A percentile compares a stretch with the other conserved stretches of the same genome.
phyloP scores from a whole-genome alignment of 2,888 invertebrate genomes.

The Epistrophe eligans region DNA sequence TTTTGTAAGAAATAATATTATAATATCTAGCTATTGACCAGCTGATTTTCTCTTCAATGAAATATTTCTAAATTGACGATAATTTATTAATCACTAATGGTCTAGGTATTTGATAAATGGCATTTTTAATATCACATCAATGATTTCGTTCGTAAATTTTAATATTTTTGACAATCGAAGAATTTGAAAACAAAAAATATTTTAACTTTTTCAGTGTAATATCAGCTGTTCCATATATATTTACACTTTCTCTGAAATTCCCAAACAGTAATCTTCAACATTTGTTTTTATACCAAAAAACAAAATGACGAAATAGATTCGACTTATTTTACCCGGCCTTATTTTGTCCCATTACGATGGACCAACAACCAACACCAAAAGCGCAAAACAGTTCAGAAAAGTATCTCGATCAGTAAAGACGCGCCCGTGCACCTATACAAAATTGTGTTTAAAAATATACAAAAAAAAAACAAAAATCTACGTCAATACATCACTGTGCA shows the following conservation, averaged over 20 bases:
- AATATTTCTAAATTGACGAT: too few relatives aligned
- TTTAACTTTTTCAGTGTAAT: constrained; percentile 10
- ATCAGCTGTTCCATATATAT: constrained; percentile 32
- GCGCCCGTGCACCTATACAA: constrained; percentile 12
- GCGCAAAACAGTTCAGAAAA: constrained; percentile 41
- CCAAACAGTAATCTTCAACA: constrained; percentile 2
- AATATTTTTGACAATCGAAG: neutral
- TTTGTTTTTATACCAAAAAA: constrained; percentile 35
- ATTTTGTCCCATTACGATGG: neutral
- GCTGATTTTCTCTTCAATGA: too few relatives aligned
- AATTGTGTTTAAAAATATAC: neutral
- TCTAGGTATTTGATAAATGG: too few relatives aligned
- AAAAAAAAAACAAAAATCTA: constrained; percentile 1
- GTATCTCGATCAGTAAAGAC: constrained; percentile 57
- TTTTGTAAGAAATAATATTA: too few relatives aligned
- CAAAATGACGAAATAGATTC: constrained; percentile 56
- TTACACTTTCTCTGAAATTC: constrained; percentile 18
- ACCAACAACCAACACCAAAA: neutral
- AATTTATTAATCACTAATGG: too few relatives aligned
- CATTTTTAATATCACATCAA: too few relatives aligned
- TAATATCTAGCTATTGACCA: too few relatives aligned
- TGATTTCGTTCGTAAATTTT: too few relatives aligned
- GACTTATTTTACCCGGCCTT: constrained; percentile 11
- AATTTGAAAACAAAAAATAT: constrained; percentile 19
- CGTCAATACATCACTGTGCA: constrained; percentile 41